These are phyloP conservation scores for Phyllotreta striolata DNA, from an alignment of 2,888 invertebrate species.

Conservation along the genomic window DNA sequence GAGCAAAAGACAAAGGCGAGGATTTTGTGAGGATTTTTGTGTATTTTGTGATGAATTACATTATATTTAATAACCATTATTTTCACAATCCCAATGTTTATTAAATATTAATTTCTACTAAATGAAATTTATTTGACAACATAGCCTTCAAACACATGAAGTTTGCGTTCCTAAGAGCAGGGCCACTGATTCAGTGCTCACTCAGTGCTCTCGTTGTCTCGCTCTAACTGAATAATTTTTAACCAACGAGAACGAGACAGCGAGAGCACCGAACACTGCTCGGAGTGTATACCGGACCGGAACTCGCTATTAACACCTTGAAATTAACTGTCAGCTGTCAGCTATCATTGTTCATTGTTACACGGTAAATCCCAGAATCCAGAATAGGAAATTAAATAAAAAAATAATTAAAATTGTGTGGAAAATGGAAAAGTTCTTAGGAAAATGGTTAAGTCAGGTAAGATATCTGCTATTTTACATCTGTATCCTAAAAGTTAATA, in stretches of 20 bases:
- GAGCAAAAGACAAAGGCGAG: neutral
- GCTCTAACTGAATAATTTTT: too few relatives aligned
- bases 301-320: neutral
- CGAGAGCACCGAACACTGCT: too few relatives aligned
- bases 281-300: too few relatives aligned
- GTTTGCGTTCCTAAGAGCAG: neutral
- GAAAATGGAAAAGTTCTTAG: neutral
- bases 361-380: neutral
- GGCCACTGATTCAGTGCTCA: too few relatives aligned
- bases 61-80: neutral
- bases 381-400: neutral
- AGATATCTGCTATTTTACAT: slow-evolving; percentile 1
- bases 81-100: neutral
- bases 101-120: neutral
- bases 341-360: neutral
- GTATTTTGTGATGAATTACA: neutral
- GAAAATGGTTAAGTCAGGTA: slow-evolving; percentile 1
- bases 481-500: neutral
- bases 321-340: neutral
- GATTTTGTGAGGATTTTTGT: neutral
- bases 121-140: neutral
- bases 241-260: too few relatives aligned
- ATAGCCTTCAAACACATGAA: neutral
- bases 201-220: too few relatives aligned
- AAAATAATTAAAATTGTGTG: neutral